phyloP scores from a whole-genome alignment of 2,113 vertebrate genomes.

The Cinclus mexicanus region DNA sequence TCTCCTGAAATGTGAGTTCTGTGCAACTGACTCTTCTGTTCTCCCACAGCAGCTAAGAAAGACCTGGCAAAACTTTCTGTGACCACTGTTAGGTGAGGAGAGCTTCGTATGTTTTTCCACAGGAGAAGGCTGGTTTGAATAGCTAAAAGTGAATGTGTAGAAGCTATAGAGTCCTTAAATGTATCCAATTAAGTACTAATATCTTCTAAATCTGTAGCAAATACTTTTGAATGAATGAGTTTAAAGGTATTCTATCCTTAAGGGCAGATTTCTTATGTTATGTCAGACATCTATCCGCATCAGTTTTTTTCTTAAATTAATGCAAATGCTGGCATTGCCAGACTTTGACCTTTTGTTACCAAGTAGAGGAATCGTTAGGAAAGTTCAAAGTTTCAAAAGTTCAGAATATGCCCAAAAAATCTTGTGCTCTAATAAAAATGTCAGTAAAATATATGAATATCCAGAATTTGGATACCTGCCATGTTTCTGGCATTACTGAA shows the following conservation, averaged over 20 bases:
- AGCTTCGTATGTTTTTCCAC: background rate
- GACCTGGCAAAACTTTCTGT: background rate
- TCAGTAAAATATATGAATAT: background rate
- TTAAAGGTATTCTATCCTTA: background rate
- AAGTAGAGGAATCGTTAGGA: background rate
- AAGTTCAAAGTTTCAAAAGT: background rate
- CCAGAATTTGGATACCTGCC: background rate
- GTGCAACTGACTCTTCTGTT: background rate
- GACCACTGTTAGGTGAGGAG: background rate
- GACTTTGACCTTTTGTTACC: background rate
- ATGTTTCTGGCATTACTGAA: background rate
- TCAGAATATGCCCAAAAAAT: background rate
- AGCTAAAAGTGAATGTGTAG: background rate
- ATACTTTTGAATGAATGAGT: background rate
- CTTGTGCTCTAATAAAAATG: background rate
- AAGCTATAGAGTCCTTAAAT: background rate
- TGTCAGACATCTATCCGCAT: background rate
- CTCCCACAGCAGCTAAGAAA: background rate
- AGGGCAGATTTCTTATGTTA: background rate
- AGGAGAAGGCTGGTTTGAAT: background rate
- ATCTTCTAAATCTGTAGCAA: background rate
- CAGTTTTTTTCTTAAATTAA: background rate
- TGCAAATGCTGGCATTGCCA: background rate
- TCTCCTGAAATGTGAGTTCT: constrained; percentile 92
- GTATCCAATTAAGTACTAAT: background rate